phyloP scores from a whole-genome alignment of 1,140 invertebrate species.

The Melanaphis sacchari region DNA sequence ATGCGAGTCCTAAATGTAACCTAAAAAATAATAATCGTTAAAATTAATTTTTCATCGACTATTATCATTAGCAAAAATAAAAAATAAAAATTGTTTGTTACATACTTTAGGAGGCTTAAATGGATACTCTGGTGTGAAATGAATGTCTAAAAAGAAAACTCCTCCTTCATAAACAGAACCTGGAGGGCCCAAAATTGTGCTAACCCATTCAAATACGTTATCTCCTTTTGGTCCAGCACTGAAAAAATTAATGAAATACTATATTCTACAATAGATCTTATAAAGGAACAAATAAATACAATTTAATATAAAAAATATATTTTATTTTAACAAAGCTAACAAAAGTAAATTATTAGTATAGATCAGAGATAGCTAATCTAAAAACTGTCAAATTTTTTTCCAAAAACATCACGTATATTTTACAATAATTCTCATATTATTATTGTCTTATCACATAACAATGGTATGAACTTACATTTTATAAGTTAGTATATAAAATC shows the following conservation, averaged over 20 bases:
- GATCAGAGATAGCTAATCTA: not conserved
- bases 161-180: conserved; percentile 94
- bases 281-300: not conserved
- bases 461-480: too few relatives aligned
- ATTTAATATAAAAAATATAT: not conserved
- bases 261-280: not conserved
- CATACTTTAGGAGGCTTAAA: conserved; percentile 94
- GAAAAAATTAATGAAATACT: conserved; percentile 59
- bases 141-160: conserved; percentile 94
- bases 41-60: not conserved
- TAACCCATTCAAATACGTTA: conserved; percentile 98
- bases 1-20: conserved; percentile 96
- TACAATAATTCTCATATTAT: too few relatives aligned
- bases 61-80: not conserved
- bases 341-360: not conserved
- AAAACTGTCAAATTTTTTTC: too few relatives aligned
- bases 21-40: conserved; percentile 65
- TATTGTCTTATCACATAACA: too few relatives aligned
- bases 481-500: too few relatives aligned
- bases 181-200: conserved; percentile 93
- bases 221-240: conserved; percentile 96
- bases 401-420: too few relatives aligned
- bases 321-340: not conserved
- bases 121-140: conserved; percentile 95
- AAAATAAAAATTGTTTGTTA: not conserved